phyloP scores from a whole-genome alignment of 2,888 invertebrate species.

The Cancer borealis region DNA sequence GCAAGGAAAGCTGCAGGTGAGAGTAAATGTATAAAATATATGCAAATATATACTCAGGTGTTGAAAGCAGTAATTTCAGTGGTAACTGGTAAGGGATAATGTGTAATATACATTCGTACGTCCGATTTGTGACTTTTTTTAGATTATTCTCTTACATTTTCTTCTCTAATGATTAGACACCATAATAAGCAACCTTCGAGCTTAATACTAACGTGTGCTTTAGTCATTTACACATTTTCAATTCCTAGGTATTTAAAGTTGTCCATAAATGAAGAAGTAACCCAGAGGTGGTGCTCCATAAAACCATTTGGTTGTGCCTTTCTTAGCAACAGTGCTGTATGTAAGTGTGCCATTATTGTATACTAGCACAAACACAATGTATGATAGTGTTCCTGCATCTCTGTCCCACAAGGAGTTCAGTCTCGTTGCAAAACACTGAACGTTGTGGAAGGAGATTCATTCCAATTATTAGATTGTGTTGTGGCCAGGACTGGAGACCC shows the following conservation, averaged over 20 bases:
- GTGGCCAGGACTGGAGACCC: neutral
- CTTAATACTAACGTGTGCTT: conserved; percentile 71
- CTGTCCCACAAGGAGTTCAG: neutral
- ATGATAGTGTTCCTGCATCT: conserved; percentile 44
- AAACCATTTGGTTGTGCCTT: conserved; percentile 68
- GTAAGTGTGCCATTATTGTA: conserved; percentile 69
- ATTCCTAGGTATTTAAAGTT: conserved; percentile 74
- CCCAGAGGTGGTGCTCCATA: conserved; percentile 50
- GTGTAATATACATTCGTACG: conserved; percentile 58
- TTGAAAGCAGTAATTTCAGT: conserved; percentile 44
- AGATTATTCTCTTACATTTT: conserved; percentile 61
- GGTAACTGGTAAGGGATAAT: conserved; percentile 57
- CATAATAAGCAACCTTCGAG: conserved; percentile 53
- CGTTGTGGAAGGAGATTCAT: neutral
- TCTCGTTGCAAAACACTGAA: neutral
- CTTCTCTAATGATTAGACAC: conserved; percentile 45
- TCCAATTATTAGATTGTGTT: neutral
- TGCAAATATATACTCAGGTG: conserved; percentile 48
- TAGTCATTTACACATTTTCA: conserved; percentile 64
- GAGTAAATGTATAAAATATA: conserved; percentile 14
- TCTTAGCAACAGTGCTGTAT: conserved; percentile 62
- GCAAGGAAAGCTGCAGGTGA: neutral
- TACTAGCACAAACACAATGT: conserved; percentile 65
- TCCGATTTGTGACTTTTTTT: neutral
- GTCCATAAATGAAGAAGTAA: conserved; percentile 46